Percentiles rank a stretch among this genome's conserved stretches.
These are phyloP conservation scores for Noctua pronuba DNA, from an alignment of 2,888 invertebrate genomes.

Conservation along the genomic window DNA sequence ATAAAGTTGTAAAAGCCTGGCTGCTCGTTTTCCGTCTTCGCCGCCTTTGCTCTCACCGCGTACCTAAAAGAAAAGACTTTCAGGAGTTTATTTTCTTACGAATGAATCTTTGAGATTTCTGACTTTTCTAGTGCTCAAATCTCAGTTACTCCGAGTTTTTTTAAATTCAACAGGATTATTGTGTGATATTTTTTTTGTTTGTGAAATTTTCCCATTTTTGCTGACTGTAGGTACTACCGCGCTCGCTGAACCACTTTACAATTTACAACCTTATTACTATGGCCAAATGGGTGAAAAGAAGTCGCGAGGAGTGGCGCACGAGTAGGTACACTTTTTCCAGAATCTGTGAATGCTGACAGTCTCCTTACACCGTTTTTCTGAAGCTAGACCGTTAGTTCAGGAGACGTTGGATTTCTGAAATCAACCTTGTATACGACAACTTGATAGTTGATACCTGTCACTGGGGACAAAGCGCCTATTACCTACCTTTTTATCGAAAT, in stretches of 20 bases:
- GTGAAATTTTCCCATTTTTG: neutral
- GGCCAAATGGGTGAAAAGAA: neutral
- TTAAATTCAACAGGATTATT: neutral
- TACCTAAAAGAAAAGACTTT: slow-evolving; percentile 80
- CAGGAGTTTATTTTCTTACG: neutral
- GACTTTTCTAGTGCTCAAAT: neutral
- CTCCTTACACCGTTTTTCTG: neutral
- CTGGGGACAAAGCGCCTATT: neutral
- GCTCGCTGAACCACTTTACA: neutral
- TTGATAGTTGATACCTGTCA: neutral
- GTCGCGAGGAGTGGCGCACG: too few species aligned
- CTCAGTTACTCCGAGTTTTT: neutral
- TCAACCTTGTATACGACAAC: neutral
- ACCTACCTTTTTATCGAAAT: neutral
- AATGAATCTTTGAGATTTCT: neutral
- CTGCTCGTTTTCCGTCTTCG: slow-evolving; percentile 90
- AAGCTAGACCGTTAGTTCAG: neutral
- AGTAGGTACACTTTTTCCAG: neutral
- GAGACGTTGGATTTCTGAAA: neutral
- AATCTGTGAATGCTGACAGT: neutral
- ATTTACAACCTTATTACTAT: neutral
- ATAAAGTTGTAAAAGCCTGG: slow-evolving; percentile 93
- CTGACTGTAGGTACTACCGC: neutral
- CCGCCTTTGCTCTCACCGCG: slow-evolving; percentile 90
- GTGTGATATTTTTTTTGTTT: neutral